Conservation (phyloP, 2,113 vertebrate species). For the Collichthys lucidus region DNA sequence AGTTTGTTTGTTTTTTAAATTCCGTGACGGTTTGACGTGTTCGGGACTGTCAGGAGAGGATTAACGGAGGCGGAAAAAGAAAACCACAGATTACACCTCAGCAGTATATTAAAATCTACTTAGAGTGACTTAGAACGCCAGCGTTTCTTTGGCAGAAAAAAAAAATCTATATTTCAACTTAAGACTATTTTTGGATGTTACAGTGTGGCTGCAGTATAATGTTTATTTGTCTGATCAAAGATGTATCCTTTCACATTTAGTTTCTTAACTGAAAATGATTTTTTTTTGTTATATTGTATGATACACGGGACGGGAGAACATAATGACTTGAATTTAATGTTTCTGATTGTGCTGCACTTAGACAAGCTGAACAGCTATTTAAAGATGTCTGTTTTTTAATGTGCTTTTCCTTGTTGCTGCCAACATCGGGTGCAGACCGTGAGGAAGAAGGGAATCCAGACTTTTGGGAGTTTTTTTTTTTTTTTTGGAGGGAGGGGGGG, state of each 20-base stretch:
- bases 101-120: slow-evolving; percentile 82
- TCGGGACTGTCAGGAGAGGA: slow-evolving; percentile 56
- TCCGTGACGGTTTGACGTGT: slow-evolving; percentile 78
- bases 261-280: slow-evolving; percentile 87
- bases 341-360: slow-evolving; percentile 90
- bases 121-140: slow-evolving; percentile 75
- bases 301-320: slow-evolving; percentile 80
- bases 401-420: slow-evolving; percentile 88
- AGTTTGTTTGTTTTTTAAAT: slow-evolving; percentile 48
- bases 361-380: slow-evolving; percentile 87
- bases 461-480: slow-evolving; percentile 59
- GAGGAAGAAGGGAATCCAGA: slow-evolving; percentile 59
- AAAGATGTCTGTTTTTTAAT: slow-evolving; percentile 88
- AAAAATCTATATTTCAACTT: slow-evolving; percentile 84
- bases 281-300: slow-evolving; percentile 82
- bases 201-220: slow-evolving; percentile 87
- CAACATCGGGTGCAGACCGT: slow-evolving; percentile 79
- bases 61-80: slow-evolving; percentile 61
- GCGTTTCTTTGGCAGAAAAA: slow-evolving; percentile 82
- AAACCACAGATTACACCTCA: slow-evolving; percentile 85
- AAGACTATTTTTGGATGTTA: slow-evolving; percentile 88
- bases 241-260: slow-evolving; percentile 87
- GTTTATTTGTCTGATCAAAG: slow-evolving; percentile 88
- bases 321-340: slow-evolving; percentile 90
- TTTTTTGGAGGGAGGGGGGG: not conserved